Evolutionary conservation across 2,113 vertebrate genomes (phyloP).

Genomic region (Ciconia boyciana): DNA sequence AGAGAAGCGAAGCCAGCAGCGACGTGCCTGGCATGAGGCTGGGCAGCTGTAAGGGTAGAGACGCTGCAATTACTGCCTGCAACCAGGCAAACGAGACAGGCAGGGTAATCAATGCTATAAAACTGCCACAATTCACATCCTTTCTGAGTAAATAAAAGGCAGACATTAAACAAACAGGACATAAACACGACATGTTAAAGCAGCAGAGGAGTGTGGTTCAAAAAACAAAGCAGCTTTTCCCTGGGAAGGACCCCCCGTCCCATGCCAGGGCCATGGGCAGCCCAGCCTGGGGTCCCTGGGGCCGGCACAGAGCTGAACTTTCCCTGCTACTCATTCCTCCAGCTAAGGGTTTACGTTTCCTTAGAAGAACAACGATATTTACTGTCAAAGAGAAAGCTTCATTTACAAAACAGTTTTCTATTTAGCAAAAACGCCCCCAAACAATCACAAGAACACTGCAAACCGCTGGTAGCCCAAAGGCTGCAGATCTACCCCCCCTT

Average conservation of each 20-base stretch:
- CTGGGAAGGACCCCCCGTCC: too few species aligned
- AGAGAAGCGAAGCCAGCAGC: not conserved
- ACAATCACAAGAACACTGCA: not conserved
- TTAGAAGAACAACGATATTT: not conserved
- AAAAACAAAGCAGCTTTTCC: not conserved
- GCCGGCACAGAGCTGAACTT: not conserved
- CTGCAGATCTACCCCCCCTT: accelerated
- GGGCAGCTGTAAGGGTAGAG: not conserved
- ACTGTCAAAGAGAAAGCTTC: not conserved
- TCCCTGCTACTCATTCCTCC: not conserved
- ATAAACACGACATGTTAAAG: not conserved
- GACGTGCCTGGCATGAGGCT: not conserved
- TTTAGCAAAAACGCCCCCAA: not conserved
- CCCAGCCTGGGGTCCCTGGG: too few species aligned
- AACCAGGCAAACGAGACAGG: not conserved
- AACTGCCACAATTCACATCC: not conserved
- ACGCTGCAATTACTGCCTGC: not conserved
- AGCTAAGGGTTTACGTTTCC: not conserved
- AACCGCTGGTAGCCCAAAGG: not conserved
- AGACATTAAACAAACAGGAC: not conserved
- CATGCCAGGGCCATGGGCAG: not conserved
- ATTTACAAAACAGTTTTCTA: not conserved
- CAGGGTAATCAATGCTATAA: not conserved
- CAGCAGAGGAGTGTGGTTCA: not conserved
- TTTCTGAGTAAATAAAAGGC: not conserved